Base-by-base conservation (phyloP, 2,888 invertebrate species). In the Rhagophthalmus giganteus region DNA sequence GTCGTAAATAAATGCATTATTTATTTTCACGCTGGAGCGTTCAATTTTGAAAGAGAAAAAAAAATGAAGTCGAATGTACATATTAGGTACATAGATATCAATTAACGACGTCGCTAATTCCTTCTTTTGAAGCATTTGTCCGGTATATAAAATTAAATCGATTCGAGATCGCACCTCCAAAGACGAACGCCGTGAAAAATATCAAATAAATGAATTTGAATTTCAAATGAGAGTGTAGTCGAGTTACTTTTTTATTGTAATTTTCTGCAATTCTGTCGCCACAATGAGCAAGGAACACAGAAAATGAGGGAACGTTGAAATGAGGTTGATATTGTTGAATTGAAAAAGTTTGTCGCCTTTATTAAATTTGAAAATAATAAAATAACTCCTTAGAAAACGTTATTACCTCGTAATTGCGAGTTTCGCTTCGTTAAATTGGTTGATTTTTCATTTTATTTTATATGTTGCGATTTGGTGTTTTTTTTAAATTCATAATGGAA, bases 311-410 rank as follows among this genome's bases (percentile, higher is more conserved):
- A 28, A 20, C 15, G 11, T 11, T 13, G 35, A 28, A 34, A 27
- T 13, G 39, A 47, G 26, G 31, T 48, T 58, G 58, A 58, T 59
- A 58, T 56, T 59, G 59, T 59, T 54, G 62, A 62, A 62, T 62
- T 62, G 62, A 55, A 62, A 62, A 62, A 62, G 60, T 62, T 62
- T 57, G 50, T 39, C 40, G 51, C 56, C 55, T 58, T 62, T 62
- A 62, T 62, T 60, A 60, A 57, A 59, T 62, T 59, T 54, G 58
- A 56, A 60, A 60, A 45, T 45, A 45, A 45, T 58, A 58, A 50
- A 58, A 54, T 55, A 58, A 59, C 51, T 56, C 12, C 30, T 30
- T 55, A 54, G 41, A 53, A 47, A 53, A 49, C 53, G 47, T 53
- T 40, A 42, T 48, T 48, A 33, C 39, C 37, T n/a, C 31, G 52